phyloP scores from a whole-genome alignment of 1,140 invertebrate species.

The Drosophila ercepeae region DNA sequence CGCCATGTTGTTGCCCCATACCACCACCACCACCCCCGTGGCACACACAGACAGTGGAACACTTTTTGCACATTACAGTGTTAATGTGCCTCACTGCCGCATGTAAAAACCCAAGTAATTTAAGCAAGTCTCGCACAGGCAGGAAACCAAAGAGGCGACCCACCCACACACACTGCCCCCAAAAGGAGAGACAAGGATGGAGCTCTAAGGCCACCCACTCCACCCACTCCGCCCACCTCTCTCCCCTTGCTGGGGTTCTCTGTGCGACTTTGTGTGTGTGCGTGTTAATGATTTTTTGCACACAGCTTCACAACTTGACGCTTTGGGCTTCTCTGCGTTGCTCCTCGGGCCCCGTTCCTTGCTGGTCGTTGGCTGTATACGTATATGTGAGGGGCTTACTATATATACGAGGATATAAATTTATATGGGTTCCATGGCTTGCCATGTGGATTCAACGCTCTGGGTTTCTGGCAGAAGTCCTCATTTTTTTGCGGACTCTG shows the following conservation, averaged over 20 bases:
- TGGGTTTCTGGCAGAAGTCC: slow-evolving; percentile 28
- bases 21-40: slow-evolving; percentile 13
- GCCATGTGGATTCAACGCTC: slow-evolving; percentile 71
- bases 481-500: slow-evolving; percentile 2
- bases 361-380: not conserved
- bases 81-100: slow-evolving; percentile 83
- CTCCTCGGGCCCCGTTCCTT: not conserved
- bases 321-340: slow-evolving; percentile 49
- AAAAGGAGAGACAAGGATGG: slow-evolving; percentile 21
- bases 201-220: not conserved
- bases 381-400: slow-evolving; percentile 1
- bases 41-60: slow-evolving; percentile 43
- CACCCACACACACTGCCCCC: not conserved
- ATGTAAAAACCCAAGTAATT: slow-evolving; percentile 83
- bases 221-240: too few relatives aligned
- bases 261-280: slow-evolving; percentile 57
- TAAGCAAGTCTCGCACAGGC: slow-evolving; percentile 64
- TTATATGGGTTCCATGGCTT: slow-evolving; percentile 62
- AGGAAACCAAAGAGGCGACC: slow-evolving; percentile 17
- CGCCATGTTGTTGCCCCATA: slow-evolving; percentile 70
- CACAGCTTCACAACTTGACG: slow-evolving; percentile 81
- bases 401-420: slow-evolving; percentile 51
- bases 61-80: slow-evolving; percentile 83
- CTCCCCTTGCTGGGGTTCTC: not conserved
- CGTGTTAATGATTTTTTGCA: slow-evolving; percentile 83